Conservation (phyloP, 2,888 invertebrate genomes). For the Lepidochrysops patricia region DNA sequence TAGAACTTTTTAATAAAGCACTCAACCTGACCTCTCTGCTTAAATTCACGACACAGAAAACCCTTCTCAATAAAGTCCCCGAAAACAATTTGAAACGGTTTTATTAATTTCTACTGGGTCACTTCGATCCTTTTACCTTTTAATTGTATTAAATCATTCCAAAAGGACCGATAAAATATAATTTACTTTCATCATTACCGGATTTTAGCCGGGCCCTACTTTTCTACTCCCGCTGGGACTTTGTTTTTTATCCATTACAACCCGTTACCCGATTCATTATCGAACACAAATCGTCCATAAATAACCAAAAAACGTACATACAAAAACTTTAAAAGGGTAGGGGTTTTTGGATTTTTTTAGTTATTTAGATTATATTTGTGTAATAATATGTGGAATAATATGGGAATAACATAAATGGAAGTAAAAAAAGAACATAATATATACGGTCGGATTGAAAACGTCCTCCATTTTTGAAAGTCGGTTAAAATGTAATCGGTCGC, state of each 20-base stretch:
- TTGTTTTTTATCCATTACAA: background rate
- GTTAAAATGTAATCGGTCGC: too few species aligned
- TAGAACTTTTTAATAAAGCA: background rate
- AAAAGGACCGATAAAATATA: background rate
- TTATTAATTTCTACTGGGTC: background rate
- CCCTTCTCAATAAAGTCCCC: background rate
- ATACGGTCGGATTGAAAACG: too few species aligned
- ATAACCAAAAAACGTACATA: background rate
- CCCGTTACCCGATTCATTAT: background rate
- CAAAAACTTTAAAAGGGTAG: background rate
- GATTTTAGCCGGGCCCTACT: background rate
- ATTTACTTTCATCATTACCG: slow-evolving; percentile 1
- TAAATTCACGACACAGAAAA: slow-evolving; percentile 1
- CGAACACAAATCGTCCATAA: background rate
- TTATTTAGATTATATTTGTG: too few species aligned
- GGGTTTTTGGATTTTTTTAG: background rate
- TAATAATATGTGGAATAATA: too few species aligned
- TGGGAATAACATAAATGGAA: too few species aligned
- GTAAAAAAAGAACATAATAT: too few species aligned
- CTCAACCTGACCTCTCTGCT: background rate
- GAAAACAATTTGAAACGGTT: background rate
- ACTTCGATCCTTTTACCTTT: background rate
- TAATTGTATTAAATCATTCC: slow-evolving; percentile 1
- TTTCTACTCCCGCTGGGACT: background rate
- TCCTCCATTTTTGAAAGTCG: too few species aligned